Evolutionary conservation across 2,113 vertebrate genomes (phyloP), one percentile per base, ranked within the genome.

Genomic region (Dasypus novemcinctus): DNA sequence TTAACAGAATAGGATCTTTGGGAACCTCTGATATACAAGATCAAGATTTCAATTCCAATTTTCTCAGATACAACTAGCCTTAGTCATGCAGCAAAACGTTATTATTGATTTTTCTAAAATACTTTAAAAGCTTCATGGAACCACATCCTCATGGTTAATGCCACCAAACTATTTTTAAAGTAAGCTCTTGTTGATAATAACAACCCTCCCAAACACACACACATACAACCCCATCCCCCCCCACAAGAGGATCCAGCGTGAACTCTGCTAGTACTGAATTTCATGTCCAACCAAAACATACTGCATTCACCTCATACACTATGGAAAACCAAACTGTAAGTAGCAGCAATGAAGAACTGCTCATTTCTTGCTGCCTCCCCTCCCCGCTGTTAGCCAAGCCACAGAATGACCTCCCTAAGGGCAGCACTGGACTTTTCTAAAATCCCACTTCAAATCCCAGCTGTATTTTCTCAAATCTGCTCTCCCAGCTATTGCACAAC

Each of bases 111-210:
- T 93, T 94, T 59, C 33, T 20, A 69, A 79, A 90, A 88, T 41
- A 68, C 14, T 83, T 64, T 71, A 81, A 95, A 66, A 61, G 25
- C 36, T 95, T 91, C n/a, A 0, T 69, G 18, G 38, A 87, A 86
- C 46, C 69, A 41, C 41, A 52, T 92, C 46, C 41, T 88, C 72
- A 7, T 68, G 46, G 66, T 52, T 63, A 49, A 33, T 36, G 36
- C 46, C 78, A 57, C 43, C 41, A 57, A n/a, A 72, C 63, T 68
- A 49, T 81, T 90, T 94, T 88, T 86, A 75, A 94, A 87, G 10
- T 46, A 57, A 74, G 8, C 13, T 86, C 88, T 91, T 83, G 68
- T 82, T 89, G 72, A n/a, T 81, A 94, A 75, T 15, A 91, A 43
- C 3, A 54, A 54, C 52, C 0, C 12, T 46, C 33, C 15, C n/a